A percentile compares a stretch with the other conserved stretches of the same genome.
phyloP scores from a whole-genome alignment of 2,888 invertebrate genomes.

The Ectemnius lituratus region DNA sequence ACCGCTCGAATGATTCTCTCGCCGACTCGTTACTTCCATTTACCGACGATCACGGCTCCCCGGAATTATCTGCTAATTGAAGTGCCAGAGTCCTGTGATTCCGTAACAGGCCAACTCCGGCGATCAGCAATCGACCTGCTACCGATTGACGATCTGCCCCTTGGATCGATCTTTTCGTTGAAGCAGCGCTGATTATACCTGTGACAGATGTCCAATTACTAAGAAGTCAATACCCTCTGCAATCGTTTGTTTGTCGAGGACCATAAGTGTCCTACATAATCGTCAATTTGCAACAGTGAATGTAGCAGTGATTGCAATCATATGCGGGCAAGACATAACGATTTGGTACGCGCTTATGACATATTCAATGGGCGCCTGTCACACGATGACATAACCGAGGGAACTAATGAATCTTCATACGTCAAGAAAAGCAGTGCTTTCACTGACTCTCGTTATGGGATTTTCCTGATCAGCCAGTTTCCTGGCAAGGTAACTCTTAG shows the following conservation, averaged over 20 bases:
- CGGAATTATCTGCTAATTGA: conserved; percentile 38
- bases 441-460: conserved; percentile 8
- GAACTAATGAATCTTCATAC: conserved; percentile 15
- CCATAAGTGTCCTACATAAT: background rate
- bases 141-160: background rate
- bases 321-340: no score
- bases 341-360: no score
- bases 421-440: conserved; percentile 25
- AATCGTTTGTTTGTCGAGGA: no score
- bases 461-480: conserved; percentile 20
- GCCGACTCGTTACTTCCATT: conserved; percentile 33
- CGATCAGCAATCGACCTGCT: conserved; percentile 23
- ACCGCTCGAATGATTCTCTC: conserved; percentile 21
- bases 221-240: no score
- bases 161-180: no score
- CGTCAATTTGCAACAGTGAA: background rate
- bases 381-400: background rate
- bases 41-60: conserved; percentile 27
- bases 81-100: conserved; percentile 4
- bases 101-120: conserved; percentile 17
- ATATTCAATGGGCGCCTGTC: no score
- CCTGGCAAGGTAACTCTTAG: conserved; percentile 24
- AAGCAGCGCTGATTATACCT: no score
- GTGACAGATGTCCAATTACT: no score
- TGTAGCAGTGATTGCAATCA: no score